phyloP scores from a whole-genome alignment of 1,140 invertebrate genomes.

The Habropoda laboriosa region DNA sequence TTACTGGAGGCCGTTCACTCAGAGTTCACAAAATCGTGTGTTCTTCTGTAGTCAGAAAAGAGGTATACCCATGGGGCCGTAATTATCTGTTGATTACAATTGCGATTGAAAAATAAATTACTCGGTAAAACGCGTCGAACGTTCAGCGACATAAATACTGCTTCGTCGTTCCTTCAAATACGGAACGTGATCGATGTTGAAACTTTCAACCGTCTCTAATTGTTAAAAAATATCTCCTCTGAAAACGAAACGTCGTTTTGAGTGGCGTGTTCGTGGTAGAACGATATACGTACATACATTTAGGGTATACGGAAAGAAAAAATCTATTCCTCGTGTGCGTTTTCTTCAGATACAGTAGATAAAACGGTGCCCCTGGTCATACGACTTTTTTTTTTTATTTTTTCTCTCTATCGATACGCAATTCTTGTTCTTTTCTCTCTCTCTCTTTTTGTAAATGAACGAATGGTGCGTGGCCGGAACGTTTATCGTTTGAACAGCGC shows the following conservation, averaged over 20 bases:
- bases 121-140: not conserved
- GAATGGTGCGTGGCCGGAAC: constrained; percentile 73
- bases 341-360: not conserved
- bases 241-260: not conserved
- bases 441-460: constrained; percentile 68
- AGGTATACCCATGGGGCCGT: constrained; percentile 67
- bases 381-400: constrained; percentile 50
- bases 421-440: too few species aligned
- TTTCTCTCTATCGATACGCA: constrained; percentile 12
- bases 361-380: constrained; percentile 56
- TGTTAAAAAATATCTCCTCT: not conserved
- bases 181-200: not conserved
- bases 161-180: too few species aligned
- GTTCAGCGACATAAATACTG: not conserved
- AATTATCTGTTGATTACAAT: not conserved
- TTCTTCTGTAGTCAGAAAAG: constrained; percentile 65
- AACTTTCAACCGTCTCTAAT: too few species aligned
- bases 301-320: not conserved
- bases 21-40: constrained; percentile 58
- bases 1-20: constrained; percentile 71
- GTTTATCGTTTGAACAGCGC: constrained; percentile 69
- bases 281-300: too few species aligned
- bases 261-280: not conserved
- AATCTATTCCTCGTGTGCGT: not conserved
- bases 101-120: constrained; percentile 8